Conservation (phyloP, 2,113 vertebrate species). For the Percopsis transmontana region DNA sequence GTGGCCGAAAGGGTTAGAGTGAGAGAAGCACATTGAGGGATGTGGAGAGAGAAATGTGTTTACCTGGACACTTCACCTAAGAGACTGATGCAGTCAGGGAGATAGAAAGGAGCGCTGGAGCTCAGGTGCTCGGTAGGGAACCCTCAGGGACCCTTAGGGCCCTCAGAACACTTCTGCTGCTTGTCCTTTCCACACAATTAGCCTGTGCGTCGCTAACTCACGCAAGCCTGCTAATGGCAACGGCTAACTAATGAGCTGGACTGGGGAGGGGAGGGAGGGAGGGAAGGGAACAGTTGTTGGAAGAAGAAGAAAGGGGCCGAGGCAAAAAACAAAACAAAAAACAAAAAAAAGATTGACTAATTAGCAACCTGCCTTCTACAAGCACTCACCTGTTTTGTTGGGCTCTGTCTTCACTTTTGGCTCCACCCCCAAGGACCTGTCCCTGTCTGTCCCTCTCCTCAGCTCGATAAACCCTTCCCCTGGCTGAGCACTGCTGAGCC, state of each 20-base stretch:
- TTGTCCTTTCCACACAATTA: slow-evolving; percentile 81
- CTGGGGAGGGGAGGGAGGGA: slow-evolving; percentile 42
- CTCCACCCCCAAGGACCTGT: slow-evolving; percentile 62
- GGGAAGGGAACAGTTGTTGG: slow-evolving; percentile 43
- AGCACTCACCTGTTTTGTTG: slow-evolving; percentile 72
- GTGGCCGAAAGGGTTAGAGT: too few relatives aligned
- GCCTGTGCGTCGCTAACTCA: slow-evolving; percentile 74
- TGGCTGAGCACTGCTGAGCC: background rate
- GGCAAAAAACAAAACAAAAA: slow-evolving; percentile 42
- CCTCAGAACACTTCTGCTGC: slow-evolving; percentile 66
- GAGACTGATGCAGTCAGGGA: slow-evolving; percentile 76
- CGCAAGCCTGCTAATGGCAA: slow-evolving; percentile 76
- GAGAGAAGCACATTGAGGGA: background rate
- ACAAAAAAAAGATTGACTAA: slow-evolving; percentile 69
- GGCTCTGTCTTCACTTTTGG: slow-evolving; percentile 63
- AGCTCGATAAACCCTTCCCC: slow-evolving; percentile 70
- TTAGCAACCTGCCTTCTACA: slow-evolving; percentile 63
- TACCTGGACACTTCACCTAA: slow-evolving; percentile 79
- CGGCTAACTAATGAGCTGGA: slow-evolving; percentile 79
- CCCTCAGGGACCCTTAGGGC: slow-evolving; percentile 56
- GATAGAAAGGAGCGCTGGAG: slow-evolving; percentile 58
- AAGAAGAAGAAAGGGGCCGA: slow-evolving; percentile 38
- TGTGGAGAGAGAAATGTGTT: slow-evolving; percentile 67
- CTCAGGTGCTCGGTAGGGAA: slow-evolving; percentile 66
- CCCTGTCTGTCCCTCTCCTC: slow-evolving; percentile 54